phyloP scores from a whole-genome alignment of 2,797 vertebrate genomes.

The Esox masquinongy region DNA sequence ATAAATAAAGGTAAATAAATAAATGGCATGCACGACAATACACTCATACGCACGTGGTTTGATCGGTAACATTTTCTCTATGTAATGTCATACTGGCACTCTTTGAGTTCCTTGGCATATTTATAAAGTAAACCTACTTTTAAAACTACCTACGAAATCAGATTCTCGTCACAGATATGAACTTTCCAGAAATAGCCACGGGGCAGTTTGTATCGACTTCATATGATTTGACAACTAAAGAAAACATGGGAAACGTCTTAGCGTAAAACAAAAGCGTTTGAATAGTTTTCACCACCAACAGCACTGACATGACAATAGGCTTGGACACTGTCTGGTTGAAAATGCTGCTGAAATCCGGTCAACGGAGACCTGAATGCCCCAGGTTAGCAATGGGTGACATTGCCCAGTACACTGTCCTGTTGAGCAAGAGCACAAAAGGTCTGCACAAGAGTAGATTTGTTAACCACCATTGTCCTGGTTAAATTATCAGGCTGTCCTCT shows the following conservation, averaged over 20 bases:
- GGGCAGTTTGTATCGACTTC: not conserved
- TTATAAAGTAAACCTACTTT: not conserved
- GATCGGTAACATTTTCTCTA: not conserved
- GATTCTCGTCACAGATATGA: not conserved
- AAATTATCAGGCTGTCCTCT: not conserved
- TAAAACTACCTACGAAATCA: not conserved
- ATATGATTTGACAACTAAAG: not conserved
- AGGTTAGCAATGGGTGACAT: not conserved
- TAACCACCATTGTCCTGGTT: not conserved
- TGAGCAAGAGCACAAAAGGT: no score
- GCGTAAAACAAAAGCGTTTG: not conserved
- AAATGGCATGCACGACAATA: not conserved
- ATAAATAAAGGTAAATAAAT: no score
- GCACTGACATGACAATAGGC: not conserved
- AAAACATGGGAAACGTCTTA: not conserved
- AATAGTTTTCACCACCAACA: not conserved
- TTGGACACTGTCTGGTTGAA: not conserved
- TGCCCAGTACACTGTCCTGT: not conserved
- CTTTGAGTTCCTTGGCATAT: not conserved
- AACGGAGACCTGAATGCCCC: not conserved
- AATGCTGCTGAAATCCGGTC: not conserved
- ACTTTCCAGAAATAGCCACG: not conserved
- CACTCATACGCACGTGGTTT: not conserved
- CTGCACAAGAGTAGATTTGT: not conserved
- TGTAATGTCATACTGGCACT: not conserved